A percentile compares a stretch with the other conserved stretches of the same genome.
These are phyloP conservation scores for Erebia epiphron DNA, from an alignment of 2,888 invertebrate species.

Conservation along the genomic window DNA sequence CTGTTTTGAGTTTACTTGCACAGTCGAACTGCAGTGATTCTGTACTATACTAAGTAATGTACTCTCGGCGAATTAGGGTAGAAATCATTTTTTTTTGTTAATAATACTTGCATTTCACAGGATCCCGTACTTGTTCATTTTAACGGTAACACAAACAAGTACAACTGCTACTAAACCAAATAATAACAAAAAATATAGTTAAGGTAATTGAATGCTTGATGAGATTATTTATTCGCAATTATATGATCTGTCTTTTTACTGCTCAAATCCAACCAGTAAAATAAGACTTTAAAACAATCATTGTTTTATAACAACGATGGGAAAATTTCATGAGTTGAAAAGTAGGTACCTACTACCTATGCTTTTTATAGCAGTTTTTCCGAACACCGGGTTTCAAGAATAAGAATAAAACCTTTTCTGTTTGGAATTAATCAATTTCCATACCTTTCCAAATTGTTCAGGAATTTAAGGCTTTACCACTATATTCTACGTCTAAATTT, in stretches of 20 bases:
- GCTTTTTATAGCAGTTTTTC: not conserved
- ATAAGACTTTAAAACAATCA: not conserved
- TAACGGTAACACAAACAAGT: not conserved
- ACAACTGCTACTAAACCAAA: not conserved
- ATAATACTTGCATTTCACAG: too few species aligned
- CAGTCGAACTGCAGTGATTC: not conserved
- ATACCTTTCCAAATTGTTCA: not conserved
- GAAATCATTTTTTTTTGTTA: not conserved
- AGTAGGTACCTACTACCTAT: not conserved
- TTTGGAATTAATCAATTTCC: not conserved
- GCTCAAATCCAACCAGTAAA: not conserved
- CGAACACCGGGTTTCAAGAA: not conserved
- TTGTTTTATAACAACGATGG: conserved; percentile 1
- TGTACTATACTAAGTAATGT: not conserved
- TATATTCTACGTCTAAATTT: not conserved
- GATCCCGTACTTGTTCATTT: not conserved
- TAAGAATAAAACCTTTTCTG: not conserved
- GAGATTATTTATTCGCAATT: not conserved
- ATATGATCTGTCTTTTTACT: not conserved
- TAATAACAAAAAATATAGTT: not conserved
- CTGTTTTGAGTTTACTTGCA: not conserved
- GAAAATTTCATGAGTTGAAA: not conserved
- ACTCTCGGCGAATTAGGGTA: not conserved
- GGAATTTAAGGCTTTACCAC: not conserved
- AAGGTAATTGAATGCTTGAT: not conserved